A percentile compares a stretch with the other conserved stretches of the same genome.
Conservation (phyloP, 2,113 vertebrate genomes). For the Rhinoptilus africanus region DNA sequence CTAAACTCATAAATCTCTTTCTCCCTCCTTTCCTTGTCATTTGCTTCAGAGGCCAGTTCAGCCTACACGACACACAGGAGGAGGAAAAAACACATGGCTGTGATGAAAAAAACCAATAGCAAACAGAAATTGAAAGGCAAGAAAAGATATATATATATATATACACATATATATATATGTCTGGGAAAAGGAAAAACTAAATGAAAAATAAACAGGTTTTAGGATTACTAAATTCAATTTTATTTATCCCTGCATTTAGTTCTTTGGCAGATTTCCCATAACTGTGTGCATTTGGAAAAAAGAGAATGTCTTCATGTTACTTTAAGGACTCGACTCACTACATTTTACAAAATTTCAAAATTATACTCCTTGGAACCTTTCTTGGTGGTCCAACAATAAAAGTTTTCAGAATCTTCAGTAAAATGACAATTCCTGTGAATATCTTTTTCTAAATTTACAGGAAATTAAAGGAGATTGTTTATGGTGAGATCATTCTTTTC, state of each 20-base stretch:
- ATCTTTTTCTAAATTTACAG: background rate
- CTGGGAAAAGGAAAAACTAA: background rate
- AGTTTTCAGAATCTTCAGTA: background rate
- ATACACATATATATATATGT: background rate
- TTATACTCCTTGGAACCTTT: background rate
- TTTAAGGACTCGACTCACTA: background rate
- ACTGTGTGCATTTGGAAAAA: background rate
- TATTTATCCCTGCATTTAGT: background rate
- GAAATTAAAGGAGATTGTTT: background rate
- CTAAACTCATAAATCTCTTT: background rate
- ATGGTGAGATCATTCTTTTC: background rate
- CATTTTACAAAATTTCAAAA: background rate
- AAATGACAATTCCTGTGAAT: background rate
- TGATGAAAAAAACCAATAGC: background rate
- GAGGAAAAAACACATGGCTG: background rate
- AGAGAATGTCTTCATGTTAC: background rate
- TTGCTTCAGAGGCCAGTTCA: background rate
- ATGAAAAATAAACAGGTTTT: background rate
- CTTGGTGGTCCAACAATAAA: background rate
- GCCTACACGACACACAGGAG: background rate
- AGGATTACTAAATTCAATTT: background rate
- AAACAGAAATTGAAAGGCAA: background rate
- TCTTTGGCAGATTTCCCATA: background rate
- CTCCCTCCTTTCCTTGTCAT: background rate
- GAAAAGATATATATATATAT: background rate